Evolutionary conservation across 2,113 vertebrate species (phyloP).

Genomic region (Tetrao urogallus): DNA sequence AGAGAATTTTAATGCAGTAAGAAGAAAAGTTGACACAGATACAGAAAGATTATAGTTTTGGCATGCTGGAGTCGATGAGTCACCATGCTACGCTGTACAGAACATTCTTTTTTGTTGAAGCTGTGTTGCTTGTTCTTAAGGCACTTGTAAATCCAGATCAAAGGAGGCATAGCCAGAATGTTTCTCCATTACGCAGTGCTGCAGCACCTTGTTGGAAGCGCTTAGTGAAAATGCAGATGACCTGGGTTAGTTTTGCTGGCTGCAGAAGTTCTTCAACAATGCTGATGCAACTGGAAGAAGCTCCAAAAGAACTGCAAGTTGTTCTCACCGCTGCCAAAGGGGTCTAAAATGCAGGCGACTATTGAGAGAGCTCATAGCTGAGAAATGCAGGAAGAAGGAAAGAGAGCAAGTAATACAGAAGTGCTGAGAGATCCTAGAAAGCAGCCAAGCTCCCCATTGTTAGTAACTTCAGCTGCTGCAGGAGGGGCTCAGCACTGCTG

Average conservation of each 20-base stretch:
- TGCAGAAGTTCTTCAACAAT: background rate
- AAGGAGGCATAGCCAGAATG: background rate
- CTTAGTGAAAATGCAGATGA: constrained; percentile 22
- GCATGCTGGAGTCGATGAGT: background rate
- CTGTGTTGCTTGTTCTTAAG: background rate
- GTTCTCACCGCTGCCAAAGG: rapidly evolving
- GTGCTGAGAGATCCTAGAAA: background rate
- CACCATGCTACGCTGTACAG: background rate
- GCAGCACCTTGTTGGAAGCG: background rate
- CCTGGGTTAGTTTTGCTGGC: background rate
- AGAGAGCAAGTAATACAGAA: background rate
- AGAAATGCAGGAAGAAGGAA: background rate
- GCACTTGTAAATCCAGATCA: constrained; percentile 37
- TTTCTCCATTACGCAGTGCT: background rate
- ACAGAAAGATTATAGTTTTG: constrained; percentile 20
- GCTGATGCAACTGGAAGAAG: rapidly evolving
- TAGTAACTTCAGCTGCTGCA: background rate
- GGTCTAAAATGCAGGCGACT: rapidly evolving
- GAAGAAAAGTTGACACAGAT: background rate
- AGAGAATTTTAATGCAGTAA: constrained; percentile 18
- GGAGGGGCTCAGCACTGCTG: rapidly evolving
- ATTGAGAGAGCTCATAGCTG: background rate
- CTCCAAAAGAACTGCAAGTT: rapidly evolving
- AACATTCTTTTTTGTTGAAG: constrained; percentile 12
- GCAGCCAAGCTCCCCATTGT: background rate